Evolutionary conservation across 1,140 invertebrate genomes (phyloP).

Genomic region (Drosophila nikananu): DNA sequence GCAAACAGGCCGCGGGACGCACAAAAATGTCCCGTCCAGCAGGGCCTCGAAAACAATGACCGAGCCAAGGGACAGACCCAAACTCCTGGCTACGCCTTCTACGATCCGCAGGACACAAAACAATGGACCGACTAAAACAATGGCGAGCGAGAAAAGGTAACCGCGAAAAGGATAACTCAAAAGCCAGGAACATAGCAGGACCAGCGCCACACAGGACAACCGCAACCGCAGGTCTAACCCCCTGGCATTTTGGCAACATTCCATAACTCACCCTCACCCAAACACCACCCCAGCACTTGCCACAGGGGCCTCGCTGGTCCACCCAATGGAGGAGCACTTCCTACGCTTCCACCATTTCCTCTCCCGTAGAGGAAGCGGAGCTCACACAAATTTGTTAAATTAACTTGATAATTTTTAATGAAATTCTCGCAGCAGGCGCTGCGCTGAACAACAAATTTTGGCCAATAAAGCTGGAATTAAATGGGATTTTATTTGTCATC

Average conservation of each 20-base stretch:
- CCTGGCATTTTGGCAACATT: conserved; percentile 48
- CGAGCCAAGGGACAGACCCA: conserved; percentile 34
- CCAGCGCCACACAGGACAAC: conserved; percentile 18
- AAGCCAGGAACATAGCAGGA: conserved; percentile 22
- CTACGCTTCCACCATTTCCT: background rate
- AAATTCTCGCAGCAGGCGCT: conserved; percentile 34
- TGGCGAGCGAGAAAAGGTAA: conserved; percentile 58
- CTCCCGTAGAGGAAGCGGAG: conserved; percentile 14
- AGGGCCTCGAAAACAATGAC: conserved; percentile 36
- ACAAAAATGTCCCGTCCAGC: conserved; percentile 18
- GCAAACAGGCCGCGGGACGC: conserved; percentile 17
- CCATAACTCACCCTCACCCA: conserved; percentile 18
- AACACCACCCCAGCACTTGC: background rate
- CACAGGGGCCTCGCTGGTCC: background rate
- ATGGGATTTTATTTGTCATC: conserved; percentile 12
- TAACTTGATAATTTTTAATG: conserved; percentile 51
- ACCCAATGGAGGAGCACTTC: background rate
- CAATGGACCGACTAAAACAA: conserved; percentile 56
- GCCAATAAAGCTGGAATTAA: conserved; percentile 31
- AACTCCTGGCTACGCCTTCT: background rate
- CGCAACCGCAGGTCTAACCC: conserved; percentile 48
- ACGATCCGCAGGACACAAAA: conserved; percentile 27
- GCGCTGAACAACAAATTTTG: conserved; percentile 19
- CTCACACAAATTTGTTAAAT: conserved; percentile 43
- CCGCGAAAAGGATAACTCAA: conserved; percentile 50